Evolutionary conservation across 2,888 invertebrate genomes (phyloP), one percentile per base, ranked within the genome.

Genomic region (Palloptera scutellata): DNA sequence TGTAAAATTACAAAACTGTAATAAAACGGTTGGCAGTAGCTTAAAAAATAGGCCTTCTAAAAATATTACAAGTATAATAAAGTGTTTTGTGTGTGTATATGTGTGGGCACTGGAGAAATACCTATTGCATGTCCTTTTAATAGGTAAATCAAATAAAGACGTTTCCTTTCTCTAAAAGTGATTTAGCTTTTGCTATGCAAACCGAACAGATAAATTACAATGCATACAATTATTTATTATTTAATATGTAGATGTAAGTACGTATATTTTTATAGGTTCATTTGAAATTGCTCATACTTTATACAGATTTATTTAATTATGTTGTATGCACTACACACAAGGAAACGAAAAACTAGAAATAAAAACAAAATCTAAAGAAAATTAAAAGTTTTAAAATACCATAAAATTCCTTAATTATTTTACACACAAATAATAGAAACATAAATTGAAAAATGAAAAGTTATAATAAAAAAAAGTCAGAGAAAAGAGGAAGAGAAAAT

Each of bases 41-140:
- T 30, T 30, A 30, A 30, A 30, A 30, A 30, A 30, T 30, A 30
- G 30, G 2, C 30, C 30, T 30, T 30, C 30, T 30, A 30, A 30
- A 30, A 30, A 30, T 30, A 30, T 30, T 30, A 30, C 30, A 30
- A 30, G 30, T 30, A 30, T 6, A 30, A 30, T 5, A 6, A n/a
- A 48, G 11, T 48, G n/a, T 19, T n/a, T 41, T 53, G 42, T 45
- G 54, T 52, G 15, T 52, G 63, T 61, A 61, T 45, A 61, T 63
- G 58, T 43, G 1, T 58, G 58, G n/a, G 9, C 41, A 57, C 41
- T 15, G 13, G 43, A 55, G 54, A 57, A 68, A 58, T 61, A 55
- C 66, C 69, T 69, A 69, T 70, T 70, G 72, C 68, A 72, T 69
- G 68, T 72, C 72, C 66, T 69, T 70, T 59, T 70, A 64, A 58